Conservation (phyloP, 1,140 invertebrate genomes). For the Bilobella aurantiaca region DNA sequence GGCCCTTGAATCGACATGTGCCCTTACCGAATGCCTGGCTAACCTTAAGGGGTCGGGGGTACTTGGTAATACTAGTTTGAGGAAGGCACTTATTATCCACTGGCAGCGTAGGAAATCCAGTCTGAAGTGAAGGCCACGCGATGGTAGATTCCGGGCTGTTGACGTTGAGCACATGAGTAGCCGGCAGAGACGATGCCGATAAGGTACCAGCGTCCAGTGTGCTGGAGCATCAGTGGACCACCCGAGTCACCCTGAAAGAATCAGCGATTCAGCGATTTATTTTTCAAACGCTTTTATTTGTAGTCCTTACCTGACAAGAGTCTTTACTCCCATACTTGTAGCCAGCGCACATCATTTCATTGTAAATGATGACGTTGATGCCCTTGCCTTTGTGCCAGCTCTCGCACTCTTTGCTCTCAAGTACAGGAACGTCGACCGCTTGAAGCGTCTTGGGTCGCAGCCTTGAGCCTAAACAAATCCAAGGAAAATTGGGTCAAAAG, state of each 20-base stretch:
- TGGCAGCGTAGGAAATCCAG: slow-evolving; percentile 57
- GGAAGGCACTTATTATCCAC: slow-evolving; percentile 18
- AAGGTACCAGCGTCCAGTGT: slow-evolving; percentile 72
- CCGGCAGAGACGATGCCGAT: slow-evolving; percentile 86
- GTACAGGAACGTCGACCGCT: slow-evolving; percentile 82
- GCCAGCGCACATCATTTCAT: slow-evolving; percentile 94
- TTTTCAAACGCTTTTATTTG: slow-evolving; percentile 9
- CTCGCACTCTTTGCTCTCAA: slow-evolving; percentile 77
- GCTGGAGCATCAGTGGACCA: slow-evolving; percentile 72
- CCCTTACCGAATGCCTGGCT: too few species aligned
- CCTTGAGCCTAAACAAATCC: slow-evolving; percentile 55
- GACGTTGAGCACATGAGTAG: slow-evolving; percentile 80
- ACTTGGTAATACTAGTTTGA: not conserved
- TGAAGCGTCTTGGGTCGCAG: slow-evolving; percentile 79
- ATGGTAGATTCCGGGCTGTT: slow-evolving; percentile 89
- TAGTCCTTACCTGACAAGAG: slow-evolving; percentile 60
- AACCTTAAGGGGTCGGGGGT: not conserved
- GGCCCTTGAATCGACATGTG: not conserved
- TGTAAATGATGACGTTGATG: slow-evolving; percentile 86
- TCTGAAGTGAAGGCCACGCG: slow-evolving; percentile 84
- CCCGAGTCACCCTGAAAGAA: slow-evolving; percentile 65
- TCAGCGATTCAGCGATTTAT: slow-evolving; percentile 6
- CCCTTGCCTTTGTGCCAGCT: slow-evolving; percentile 51
- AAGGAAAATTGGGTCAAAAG: not conserved
- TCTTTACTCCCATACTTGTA: slow-evolving; percentile 81